Base-by-base conservation (phyloP, 1,140 invertebrate species). In the Spodoptera frugiperda region DNA sequence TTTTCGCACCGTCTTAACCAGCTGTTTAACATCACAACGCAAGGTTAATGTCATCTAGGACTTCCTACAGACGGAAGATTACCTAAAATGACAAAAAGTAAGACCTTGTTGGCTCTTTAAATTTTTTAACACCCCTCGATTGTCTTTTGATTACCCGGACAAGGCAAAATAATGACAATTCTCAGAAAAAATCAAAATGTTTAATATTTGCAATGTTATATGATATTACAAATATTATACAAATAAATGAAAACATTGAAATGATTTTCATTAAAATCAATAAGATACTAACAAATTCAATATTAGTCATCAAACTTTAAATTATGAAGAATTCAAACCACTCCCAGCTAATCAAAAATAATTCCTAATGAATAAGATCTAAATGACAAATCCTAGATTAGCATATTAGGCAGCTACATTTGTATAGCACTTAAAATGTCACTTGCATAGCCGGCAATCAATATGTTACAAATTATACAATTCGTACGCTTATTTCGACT, bases 311-410 rank as follows among this genome's bases (percentile, higher is more conserved):
- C 33, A 3, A 63, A 63, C 33, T 63, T 44, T 63, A 17, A 6
- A 59, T n/a, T 15, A 59, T 59, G 14, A 59, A 33, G 55, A 19
- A 59, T 59, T 33, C 14, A 44, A 6, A 33, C 33, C 57, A 61
- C 30, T 61, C 57, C 57, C 33, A 61, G 33, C 10, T 61, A 10
- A 39, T 61, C 33, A 17, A 61, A 61, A 61, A 44, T 30, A 61
- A 61, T 44, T 33, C 33, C 44, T 44, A 61, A 59, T 59, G 33
- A 61, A 61, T 61, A 61, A n/a, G 57, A 61, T 61, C 57, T 61
- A 61, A 61, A 61, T 61, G 57, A 61, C 57, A 61, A 61, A 61
- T 61, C 30, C 57, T 17, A 72, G 10, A 73, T 73, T 73, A 61
- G 54, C 71, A 73, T 73, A 73, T 25, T 73, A 61, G 55, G 15